Evolutionary conservation across 2,113 vertebrate genomes (phyloP).

Genomic region (Gymnocephalus cernua): DNA sequence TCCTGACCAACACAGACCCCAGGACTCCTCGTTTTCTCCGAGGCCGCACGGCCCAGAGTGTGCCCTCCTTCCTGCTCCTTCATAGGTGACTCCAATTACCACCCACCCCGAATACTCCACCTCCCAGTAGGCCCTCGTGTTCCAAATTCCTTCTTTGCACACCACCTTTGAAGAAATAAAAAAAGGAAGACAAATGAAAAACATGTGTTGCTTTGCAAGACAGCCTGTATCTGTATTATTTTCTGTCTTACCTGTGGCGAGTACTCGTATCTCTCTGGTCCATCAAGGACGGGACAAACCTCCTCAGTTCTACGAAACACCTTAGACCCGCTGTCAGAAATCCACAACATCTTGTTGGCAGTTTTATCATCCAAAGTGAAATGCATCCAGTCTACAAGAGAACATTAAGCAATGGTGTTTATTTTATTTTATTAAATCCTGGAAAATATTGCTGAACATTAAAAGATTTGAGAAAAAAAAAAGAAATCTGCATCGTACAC

Average conservation of each 20-base stretch:
- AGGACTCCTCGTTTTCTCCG: slow-evolving; percentile 75
- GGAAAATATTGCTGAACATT: neutral
- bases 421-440: neutral
- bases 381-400: slow-evolving; percentile 65
- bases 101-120: slow-evolving; percentile 69
- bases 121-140: slow-evolving; percentile 71
- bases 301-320: slow-evolving; percentile 67
- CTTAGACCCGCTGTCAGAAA: slow-evolving; percentile 58
- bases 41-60: slow-evolving; percentile 64
- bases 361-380: slow-evolving; percentile 73
- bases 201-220: neutral
- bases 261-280: slow-evolving; percentile 74
- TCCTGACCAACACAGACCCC: slow-evolving; percentile 73
- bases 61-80: slow-evolving; percentile 56
- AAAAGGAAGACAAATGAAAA: neutral
- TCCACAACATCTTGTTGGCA: slow-evolving; percentile 76
- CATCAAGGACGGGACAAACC: slow-evolving; percentile 73
- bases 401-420: neutral
- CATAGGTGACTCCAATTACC: slow-evolving; percentile 62
- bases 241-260: slow-evolving; percentile 65
- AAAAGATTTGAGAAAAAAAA: neutral
- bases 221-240: neutral
- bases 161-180: slow-evolving; percentile 55
- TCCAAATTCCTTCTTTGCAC: slow-evolving; percentile 69
- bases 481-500: slow-evolving; percentile 38